These are phyloP conservation scores for Heliopora coerulea DNA, from an alignment of 92 coral and sea anemone genomes.

Conservation along the genomic window DNA sequence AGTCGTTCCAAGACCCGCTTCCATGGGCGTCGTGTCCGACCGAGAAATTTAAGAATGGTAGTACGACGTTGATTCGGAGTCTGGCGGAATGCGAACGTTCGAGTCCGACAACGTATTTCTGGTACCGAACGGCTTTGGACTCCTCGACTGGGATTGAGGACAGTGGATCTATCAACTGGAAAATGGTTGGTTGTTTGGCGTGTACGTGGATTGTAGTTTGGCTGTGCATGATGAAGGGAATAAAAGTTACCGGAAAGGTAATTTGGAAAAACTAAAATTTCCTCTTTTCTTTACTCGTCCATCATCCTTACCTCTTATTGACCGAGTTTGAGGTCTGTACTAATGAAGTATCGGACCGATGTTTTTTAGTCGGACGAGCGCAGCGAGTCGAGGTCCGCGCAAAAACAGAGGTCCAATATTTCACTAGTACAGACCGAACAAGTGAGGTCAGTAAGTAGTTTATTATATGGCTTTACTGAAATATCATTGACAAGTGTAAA, in stretches of 20 bases:
- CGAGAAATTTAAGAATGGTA: constrained; percentile 57
- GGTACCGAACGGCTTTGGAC: constrained; percentile 89
- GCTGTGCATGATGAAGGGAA: constrained; percentile 99
- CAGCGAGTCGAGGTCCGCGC: no score
- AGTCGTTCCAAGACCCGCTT: constrained; percentile 87
- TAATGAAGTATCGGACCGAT: no score
- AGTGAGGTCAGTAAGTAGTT: no score
- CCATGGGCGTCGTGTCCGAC: constrained; percentile 96
- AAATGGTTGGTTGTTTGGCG: constrained; percentile 77
- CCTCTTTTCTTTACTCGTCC: no score
- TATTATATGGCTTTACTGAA: no score
- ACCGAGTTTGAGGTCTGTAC: no score
- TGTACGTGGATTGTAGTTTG: constrained; percentile 84
- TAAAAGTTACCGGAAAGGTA: constrained; percentile 94
- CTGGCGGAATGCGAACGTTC: constrained; percentile 69
- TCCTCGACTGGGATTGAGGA: constrained; percentile 77
- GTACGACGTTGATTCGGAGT: constrained; percentile 57
- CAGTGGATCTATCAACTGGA: constrained; percentile 88
- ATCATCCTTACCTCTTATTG: no score
- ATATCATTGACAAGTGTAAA: no score
- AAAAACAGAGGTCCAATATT: no score
- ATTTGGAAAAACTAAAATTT: background rate
- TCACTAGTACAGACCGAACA: no score
- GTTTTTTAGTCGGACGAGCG: no score
- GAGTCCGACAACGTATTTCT: constrained; percentile 86